Percentiles rank a stretch among this genome's conserved stretches.
These are phyloP conservation scores for Melanotaenia duboulayi DNA, from an alignment of 2,113 vertebrate genomes.

Conservation along the genomic window DNA sequence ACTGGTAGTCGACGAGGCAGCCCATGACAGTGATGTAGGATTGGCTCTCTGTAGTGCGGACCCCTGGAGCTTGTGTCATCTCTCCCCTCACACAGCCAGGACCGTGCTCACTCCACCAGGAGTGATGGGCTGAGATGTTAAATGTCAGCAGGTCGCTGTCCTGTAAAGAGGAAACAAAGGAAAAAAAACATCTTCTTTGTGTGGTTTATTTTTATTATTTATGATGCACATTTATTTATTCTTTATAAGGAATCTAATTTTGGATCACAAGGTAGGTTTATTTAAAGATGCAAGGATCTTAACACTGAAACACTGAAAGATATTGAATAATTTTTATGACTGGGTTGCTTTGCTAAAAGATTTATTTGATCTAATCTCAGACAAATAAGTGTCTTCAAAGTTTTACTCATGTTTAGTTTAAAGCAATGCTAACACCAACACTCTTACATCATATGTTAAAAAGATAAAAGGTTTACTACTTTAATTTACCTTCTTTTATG, in stretches of 20 bases:
- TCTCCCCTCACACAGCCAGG: slow-evolving; percentile 87
- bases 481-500: not conserved
- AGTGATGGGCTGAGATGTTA: slow-evolving; percentile 89
- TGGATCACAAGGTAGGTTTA: not conserved
- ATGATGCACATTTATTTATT: slow-evolving; percentile 24
- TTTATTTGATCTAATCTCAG: slow-evolving; percentile 2
- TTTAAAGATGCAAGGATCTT: not conserved
- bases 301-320: not conserved
- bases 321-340: not conserved
- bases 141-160: slow-evolving; percentile 91
- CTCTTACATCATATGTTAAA: not conserved
- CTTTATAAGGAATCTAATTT: slow-evolving; percentile 13
- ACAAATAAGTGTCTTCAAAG: not conserved
- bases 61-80: slow-evolving; percentile 72
- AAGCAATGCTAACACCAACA: not conserved
- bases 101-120: slow-evolving; percentile 92
- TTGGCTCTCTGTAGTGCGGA: slow-evolving; percentile 81
- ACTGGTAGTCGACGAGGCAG: slow-evolving; percentile 88
- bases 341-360: slow-evolving; percentile 6
- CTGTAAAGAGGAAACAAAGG: slow-evolving; percentile 67
- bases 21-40: slow-evolving; percentile 87
- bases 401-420: not conserved
- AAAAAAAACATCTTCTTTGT: slow-evolving; percentile 2
- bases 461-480: not conserved
- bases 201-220: slow-evolving; percentile 4